A percentile compares a stretch with the other conserved stretches of the same genome.
phyloP scores from a whole-genome alignment of 2,797 vertebrate genomes.

The Enteromius paludinosus region DNA sequence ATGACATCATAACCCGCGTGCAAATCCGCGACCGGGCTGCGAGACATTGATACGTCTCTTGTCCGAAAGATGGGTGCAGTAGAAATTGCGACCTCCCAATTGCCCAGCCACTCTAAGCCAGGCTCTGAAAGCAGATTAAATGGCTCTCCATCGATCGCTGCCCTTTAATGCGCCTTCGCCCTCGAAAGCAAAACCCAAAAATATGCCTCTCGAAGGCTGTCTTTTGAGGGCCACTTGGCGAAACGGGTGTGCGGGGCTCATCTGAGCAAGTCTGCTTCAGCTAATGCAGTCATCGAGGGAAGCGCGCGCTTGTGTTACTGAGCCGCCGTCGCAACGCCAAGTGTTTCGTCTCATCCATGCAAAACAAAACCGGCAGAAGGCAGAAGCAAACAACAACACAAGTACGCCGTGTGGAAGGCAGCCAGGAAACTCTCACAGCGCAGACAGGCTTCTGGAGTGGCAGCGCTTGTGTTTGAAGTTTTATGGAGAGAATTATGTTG shows the following conservation, averaged over 20 bases:
- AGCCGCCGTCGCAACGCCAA: conserved; percentile 41
- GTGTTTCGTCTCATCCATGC: conserved; percentile 31
- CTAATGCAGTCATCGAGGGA: conserved; percentile 61
- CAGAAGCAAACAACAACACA: conserved; percentile 33
- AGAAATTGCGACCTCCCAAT: conserved; percentile 51
- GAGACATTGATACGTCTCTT: conserved; percentile 68
- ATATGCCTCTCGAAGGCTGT: conserved; percentile 56
- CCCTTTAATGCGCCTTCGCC: conserved; percentile 68
- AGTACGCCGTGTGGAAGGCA: conserved; percentile 4
- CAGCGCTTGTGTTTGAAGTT: conserved; percentile 19
- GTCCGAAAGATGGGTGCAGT: conserved; percentile 42
- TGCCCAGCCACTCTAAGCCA: conserved; percentile 55
- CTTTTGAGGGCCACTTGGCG: conserved; percentile 49
- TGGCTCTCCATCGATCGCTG: conserved; percentile 73
- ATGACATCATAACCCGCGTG: conserved; percentile 18
- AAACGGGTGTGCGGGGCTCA: conserved; percentile 29
- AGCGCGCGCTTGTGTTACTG: conserved; percentile 62
- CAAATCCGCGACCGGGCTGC: neutral
- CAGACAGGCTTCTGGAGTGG: conserved; percentile 20
- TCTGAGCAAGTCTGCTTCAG: conserved; percentile 60
- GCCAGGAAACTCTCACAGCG: conserved; percentile 28
- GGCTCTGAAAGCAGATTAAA: conserved; percentile 73
- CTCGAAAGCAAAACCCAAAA: conserved; percentile 68
- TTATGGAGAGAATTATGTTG: conserved; percentile 20
- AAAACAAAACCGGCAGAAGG: conserved; percentile 27